A percentile compares a stretch with the other conserved stretches of the same genome.
Evolutionary conservation across 2,888 invertebrate genomes (phyloP).

Genomic region (Hoplodrina blanda): DNA sequence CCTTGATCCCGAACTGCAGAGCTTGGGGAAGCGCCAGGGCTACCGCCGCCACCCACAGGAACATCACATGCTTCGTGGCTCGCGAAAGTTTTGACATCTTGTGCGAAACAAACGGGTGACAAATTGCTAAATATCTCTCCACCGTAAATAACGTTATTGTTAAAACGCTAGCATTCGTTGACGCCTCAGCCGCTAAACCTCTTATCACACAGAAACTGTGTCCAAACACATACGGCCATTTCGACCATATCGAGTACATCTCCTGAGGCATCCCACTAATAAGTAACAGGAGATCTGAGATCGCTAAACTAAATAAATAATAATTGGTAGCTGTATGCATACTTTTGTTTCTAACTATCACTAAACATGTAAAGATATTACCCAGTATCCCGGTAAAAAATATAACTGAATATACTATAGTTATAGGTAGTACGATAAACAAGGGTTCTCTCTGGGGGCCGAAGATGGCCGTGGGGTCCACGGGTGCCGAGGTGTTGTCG

Average conservation of each 20-base stretch:
- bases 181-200: constrained; percentile 95
- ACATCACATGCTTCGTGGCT: constrained; percentile 94
- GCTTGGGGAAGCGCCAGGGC: constrained; percentile 94
- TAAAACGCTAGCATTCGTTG: constrained; percentile 94
- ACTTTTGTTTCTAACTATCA: constrained; percentile 95
- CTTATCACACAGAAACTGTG: constrained; percentile 94
- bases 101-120: constrained; percentile 92
- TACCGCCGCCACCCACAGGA: constrained; percentile 95
- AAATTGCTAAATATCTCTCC: constrained; percentile 92
- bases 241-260: constrained; percentile 94
- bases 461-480: constrained; percentile 79
- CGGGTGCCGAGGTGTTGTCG: constrained; percentile 57
- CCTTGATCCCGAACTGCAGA: constrained; percentile 83
- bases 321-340: constrained; percentile 96
- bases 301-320: constrained; percentile 96
- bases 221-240: constrained; percentile 95
- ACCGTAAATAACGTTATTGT: constrained; percentile 96
- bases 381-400: constrained; percentile 95
- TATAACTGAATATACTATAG: constrained; percentile 94
- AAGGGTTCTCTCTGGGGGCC: constrained; percentile 90
- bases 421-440: constrained; percentile 93
- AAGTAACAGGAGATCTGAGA: constrained; percentile 95
- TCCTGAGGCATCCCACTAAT: constrained; percentile 96
- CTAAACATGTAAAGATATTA: constrained; percentile 96
- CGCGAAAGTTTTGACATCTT: constrained; percentile 97